Base-by-base conservation (phyloP, 2,113 vertebrate genomes). In the Oophaga pumilio region DNA sequence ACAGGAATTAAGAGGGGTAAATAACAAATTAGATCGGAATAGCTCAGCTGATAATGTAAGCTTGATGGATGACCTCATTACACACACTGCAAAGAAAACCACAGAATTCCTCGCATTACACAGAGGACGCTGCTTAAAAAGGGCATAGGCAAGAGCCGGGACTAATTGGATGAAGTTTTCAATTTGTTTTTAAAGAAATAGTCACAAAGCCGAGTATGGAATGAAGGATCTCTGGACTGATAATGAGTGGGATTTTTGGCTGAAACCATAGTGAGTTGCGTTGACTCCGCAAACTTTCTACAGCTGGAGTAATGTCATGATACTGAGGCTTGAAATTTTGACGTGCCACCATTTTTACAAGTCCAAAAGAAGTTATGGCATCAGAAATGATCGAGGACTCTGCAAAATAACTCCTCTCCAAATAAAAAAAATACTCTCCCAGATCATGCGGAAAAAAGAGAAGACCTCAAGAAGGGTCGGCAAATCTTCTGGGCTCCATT, bases 21-120 rank as follows among this genome's bases (percentile, higher is more conserved):
- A 57, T 33, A 26, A 33, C 33, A 28, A 60, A 60, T 60, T 33
- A 33, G 8, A 10, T 14, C 68, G 81, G 33, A 53, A n/a, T n/a
- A 24, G 68, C 22, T 71, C 20, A 57, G 33, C 24, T 56, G 52
- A 68, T 69, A 83, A 84, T 71, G 52, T 28, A 73, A 22, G 64
- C 15, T 12, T 73, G 69, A 73, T 73, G 50, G 52, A 85, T 76
- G 56, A 28, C 59, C 66, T 74, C 66, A 20, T 74, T 74, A 84
- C 17, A 84, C 26, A 74, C 14, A 76, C 69, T n/a, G 24, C 18
- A 43, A 43, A 1, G 8, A 74, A 71, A 74, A 62, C 26, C 73
- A 76, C 71, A 76, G 56, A 73, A 85, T 76, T 74, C 69, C 57
- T 62, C 17, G 53, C 52, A 85, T 76, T 50, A 76, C 73, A 85